These are phyloP conservation scores for Cinclus cinclus DNA, from an alignment of 2,113 vertebrate genomes.

Conservation along the genomic window DNA sequence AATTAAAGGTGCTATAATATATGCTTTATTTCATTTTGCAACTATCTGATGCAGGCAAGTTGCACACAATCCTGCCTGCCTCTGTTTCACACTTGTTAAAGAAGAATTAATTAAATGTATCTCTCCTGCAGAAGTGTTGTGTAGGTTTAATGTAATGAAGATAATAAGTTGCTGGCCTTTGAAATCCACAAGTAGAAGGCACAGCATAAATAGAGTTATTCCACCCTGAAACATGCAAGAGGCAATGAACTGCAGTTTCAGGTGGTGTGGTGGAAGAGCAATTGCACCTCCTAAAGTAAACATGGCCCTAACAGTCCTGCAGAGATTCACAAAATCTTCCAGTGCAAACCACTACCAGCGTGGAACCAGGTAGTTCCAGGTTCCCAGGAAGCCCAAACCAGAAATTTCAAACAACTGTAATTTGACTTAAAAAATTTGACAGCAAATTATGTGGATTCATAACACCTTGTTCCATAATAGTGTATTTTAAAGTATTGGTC, in stretches of 20 bases:
- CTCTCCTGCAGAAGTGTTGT: neutral
- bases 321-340: neutral
- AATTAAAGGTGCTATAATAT: neutral
- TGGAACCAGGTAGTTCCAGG: neutral
- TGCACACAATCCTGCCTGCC: neutral
- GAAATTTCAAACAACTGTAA: neutral
- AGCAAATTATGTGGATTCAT: neutral
- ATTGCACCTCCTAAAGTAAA: neutral
- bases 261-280: neutral
- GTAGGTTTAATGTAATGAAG: neutral
- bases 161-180: neutral
- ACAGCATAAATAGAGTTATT: neutral
- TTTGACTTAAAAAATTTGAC: neutral
- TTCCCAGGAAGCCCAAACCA: neutral
- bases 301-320: neutral
- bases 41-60: conserved; percentile 6
- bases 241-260: neutral
- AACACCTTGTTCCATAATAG: neutral
- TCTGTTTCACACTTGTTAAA: neutral
- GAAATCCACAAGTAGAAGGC: neutral
- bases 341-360: neutral
- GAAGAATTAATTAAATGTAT: conserved; percentile 1
- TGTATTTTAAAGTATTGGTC: neutral
- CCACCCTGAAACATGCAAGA: neutral
- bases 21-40: neutral